Percentiles rank a stretch among this genome's conserved stretches.
phyloP scores from a whole-genome alignment of 1,140 invertebrate genomes.

The Latrodectus geometricus region DNA sequence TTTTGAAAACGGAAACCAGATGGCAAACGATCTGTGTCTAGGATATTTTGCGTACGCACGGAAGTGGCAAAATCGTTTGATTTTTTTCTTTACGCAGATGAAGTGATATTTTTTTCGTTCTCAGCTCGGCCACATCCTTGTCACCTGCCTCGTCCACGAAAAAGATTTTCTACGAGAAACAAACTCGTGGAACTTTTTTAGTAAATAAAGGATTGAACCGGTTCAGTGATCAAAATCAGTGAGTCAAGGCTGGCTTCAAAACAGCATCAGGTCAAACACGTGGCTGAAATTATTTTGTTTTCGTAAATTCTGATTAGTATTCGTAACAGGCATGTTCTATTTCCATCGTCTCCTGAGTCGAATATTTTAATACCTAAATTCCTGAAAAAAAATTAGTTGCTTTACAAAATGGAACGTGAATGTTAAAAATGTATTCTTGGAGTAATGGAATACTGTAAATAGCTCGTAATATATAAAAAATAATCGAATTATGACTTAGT shows the following conservation, averaged over 20 bases:
- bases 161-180: not conserved
- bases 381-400: too few relatives aligned
- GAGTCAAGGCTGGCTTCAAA: not conserved
- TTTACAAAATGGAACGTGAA: too few relatives aligned
- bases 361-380: too few relatives aligned
- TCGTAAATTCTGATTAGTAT: too few relatives aligned
- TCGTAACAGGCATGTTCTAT: too few relatives aligned
- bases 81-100: not conserved
- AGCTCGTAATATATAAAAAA: too few relatives aligned
- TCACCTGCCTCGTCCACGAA: not conserved
- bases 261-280: not conserved
- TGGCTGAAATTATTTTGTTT: not conserved
- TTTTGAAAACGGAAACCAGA: conserved; percentile 24
- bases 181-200: not conserved
- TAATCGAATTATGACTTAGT: too few relatives aligned
- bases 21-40: not conserved
- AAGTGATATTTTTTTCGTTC: not conserved
- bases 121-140: not conserved
- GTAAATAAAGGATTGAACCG: not conserved
- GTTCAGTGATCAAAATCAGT: not conserved
- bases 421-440: too few relatives aligned
- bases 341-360: too few relatives aligned
- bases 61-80: not conserved
- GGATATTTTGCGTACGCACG: not conserved
- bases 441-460: too few relatives aligned